Evolutionary conservation across 2,797 vertebrate genomes (phyloP).

Genomic region (Phalanger gymnotis): DNA sequence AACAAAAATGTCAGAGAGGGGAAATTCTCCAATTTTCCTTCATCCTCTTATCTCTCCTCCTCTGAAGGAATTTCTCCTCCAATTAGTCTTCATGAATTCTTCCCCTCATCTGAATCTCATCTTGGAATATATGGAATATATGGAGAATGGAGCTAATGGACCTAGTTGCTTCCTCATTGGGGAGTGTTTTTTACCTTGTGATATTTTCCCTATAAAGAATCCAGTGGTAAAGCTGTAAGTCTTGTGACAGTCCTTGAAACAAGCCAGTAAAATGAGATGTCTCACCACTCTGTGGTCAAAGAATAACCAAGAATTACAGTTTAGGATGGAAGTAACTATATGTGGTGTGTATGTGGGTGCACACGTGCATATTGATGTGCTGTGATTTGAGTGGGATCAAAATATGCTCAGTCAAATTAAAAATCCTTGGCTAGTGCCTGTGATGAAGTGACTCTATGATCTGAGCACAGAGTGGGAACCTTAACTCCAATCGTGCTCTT

Average conservation of each 20-base stretch:
- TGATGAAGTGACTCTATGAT: neutral
- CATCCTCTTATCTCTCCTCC: neutral
- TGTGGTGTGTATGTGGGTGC: neutral
- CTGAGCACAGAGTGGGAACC: neutral
- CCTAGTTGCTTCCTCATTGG: neutral
- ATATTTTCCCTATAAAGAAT: conserved; percentile 7
- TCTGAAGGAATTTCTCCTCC: neutral
- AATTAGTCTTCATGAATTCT: conserved; percentile 7
- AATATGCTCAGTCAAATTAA: conserved; percentile 24
- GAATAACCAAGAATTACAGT: conserved; percentile 22
- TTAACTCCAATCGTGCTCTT: neutral
- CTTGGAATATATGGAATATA: conserved; percentile 36
- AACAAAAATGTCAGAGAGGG: conserved; percentile 14
- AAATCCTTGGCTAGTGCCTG: neutral
- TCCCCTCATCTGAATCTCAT: conserved; percentile 26
- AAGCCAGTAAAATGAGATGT: neutral
- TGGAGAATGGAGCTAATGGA: neutral
- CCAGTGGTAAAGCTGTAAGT: neutral
- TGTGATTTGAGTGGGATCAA: conserved; percentile 31
- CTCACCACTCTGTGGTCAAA: conserved; percentile 6
- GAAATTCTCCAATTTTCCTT: neutral
- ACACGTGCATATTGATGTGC: neutral
- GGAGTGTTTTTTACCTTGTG: neutral
- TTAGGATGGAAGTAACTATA: conserved; percentile 15
- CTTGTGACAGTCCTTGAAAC: conserved; percentile 9